These are phyloP conservation scores for Marisa cornuarietis DNA, from an alignment of 1,140 invertebrate species.

Conservation along the genomic window DNA sequence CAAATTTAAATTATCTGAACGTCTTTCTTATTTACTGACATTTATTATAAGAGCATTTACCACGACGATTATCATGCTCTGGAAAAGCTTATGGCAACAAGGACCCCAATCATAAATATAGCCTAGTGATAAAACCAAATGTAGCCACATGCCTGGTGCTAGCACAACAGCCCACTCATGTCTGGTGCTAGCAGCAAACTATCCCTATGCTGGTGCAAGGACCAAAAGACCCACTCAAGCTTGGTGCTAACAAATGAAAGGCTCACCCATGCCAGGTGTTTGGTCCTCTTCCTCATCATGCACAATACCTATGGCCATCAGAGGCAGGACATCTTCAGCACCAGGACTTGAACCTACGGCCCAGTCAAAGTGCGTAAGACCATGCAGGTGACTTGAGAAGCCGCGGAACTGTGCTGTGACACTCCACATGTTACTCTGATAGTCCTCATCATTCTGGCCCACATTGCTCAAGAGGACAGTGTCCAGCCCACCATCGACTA, in stretches of 20 bases:
- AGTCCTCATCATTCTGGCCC: conserved; percentile 33
- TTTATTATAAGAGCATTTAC: too few relatives aligned
- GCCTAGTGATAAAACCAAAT: too few relatives aligned
- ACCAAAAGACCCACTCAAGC: neutral
- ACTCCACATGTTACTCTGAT: conserved; percentile 30
- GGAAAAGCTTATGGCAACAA: too few relatives aligned
- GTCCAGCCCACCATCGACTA: conserved; percentile 35
- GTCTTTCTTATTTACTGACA: neutral
- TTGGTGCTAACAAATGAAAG: too few relatives aligned
- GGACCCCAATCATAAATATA: too few relatives aligned
- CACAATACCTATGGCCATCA: conserved; percentile 29
- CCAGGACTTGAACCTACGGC: conserved; percentile 45
- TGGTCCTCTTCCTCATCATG: conserved; percentile 31
- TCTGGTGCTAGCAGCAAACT: neutral
- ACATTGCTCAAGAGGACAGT: conserved; percentile 15
- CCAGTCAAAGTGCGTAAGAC: conserved; percentile 41
- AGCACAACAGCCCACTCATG: neutral
- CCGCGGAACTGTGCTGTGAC: conserved; percentile 36
- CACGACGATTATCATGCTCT: too few relatives aligned
- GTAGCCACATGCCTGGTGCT: too few relatives aligned
- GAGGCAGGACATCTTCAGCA: conserved; percentile 43
- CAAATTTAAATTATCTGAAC: neutral
- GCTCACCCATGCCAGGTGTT: conserved; percentile 35
- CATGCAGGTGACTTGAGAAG: conserved; percentile 41
- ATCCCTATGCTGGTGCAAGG: neutral